Percentiles rank a stretch among this genome's conserved stretches.
Evolutionary conservation across 2,888 invertebrate species (phyloP).

Genomic region (Allacma fusca): DNA sequence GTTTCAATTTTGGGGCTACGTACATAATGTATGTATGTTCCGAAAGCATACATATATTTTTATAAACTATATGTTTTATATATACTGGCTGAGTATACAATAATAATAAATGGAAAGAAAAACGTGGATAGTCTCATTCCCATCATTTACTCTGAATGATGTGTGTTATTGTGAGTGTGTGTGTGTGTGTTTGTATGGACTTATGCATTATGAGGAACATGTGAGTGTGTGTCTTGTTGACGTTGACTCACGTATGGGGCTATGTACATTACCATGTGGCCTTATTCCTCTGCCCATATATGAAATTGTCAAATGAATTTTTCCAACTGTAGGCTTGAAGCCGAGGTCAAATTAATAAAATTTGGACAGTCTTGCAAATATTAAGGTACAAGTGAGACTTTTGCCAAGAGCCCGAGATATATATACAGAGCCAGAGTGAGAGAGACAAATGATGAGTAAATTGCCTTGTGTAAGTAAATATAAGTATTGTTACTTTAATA

Average conservation of each 20-base stretch:
- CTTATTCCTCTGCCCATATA: conserved; percentile 44
- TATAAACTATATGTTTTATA: no score
- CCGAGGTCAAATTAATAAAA: conserved; percentile 42
- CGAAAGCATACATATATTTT: no score
- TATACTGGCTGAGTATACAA: no score
- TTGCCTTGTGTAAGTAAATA: conserved; percentile 18
- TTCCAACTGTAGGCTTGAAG: conserved; percentile 29
- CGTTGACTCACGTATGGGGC: no score
- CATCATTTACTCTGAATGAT: no score
- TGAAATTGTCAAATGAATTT: conserved; percentile 22
- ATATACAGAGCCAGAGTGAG: background rate
- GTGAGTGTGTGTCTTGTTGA: no score
- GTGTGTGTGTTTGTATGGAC: no score
- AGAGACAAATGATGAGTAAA: conserved; percentile 27
- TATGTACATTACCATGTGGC: conserved; percentile 25
- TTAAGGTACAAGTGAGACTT: background rate
- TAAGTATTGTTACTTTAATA: background rate
- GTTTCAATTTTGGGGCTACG: background rate
- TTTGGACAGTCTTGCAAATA: conserved; percentile 1
- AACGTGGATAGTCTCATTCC: no score
- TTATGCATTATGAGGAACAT: no score
- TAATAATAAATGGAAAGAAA: no score
- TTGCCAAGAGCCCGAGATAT: background rate
- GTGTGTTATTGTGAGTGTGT: no score
- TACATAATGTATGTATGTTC: no score